Base-by-base conservation (phyloP, 2,113 vertebrate species). In the Brienomyrus brachyistius region DNA sequence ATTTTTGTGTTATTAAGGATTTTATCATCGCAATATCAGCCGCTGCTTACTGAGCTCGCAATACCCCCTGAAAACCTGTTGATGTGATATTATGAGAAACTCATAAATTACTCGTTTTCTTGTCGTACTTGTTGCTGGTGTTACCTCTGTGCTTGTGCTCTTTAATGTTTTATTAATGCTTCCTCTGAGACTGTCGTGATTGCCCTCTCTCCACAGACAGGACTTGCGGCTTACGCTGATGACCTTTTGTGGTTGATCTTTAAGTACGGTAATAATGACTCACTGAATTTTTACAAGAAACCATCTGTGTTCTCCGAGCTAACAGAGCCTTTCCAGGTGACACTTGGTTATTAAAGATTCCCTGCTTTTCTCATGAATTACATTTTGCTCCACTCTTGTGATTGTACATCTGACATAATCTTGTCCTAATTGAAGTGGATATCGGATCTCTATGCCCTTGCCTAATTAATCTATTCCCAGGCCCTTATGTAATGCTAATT, bases 401-500 rank as follows among this genome's bases (percentile, higher is more conserved):
- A 23, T 23, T 27, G 21, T 48, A 48, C 45, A 27, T 31, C 48
- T 48, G 45, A 51, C 45, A 86, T 86, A 51, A 86, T 21, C 47
- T 70, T 48, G 23, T 50, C 83, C 21, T 23, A 86, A 86, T 48
- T n/a, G 23, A 86, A 86, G 19, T 86, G 45, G 11, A 85, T 85
- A 85, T 85, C 83, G 10, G 43, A 50, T 80, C 35, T 51, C 19
- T 51, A 5, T 51, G n/a, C 83, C 11, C 83, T 50, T 87, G 27
- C 51, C 51, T 54, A 87, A 52, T 87, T 27, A 52, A 54, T 54
- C 85, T 35, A 43, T 54, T 87, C 31, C 85, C 85, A 56, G n/a
- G 47, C 31, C 40, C 51, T 87, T 80, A 80, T 80, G 74, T 80
- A 80, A 80, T 80, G 74, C 74, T 80, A 80, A 80, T 87, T 87